Evolutionary conservation across 92 coral and sea anemone species (phyloP), one percentile per base, ranked within the genome.

Genomic region (Actinernus sp.): DNA sequence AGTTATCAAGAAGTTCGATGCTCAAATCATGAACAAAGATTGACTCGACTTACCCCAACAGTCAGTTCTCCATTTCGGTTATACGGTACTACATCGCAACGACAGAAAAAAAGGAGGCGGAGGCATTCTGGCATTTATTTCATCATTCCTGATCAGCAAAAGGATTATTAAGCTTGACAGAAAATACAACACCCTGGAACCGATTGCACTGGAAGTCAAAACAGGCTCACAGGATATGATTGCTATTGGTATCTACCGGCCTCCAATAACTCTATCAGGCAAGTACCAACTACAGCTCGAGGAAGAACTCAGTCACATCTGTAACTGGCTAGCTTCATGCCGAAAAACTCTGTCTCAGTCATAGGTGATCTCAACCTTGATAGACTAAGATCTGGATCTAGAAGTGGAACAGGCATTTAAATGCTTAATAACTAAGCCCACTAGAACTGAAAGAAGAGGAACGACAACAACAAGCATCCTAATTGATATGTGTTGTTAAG

Each of bases 301-400:
- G 44, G 68, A 84, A 45, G 91, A 84, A 38, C 55, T 71, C 16
- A 77, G 81, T 66, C 57, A 76, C 37, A 76, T 77, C 53, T 76
- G 81, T 54, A 76, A 67, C 76, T 84, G 90, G 90, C 85, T 19
- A 67, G 32, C 47, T 71, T 84, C 27, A 67, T 53, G n/a, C n/a
- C n/a, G 43, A 61, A 13, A 21, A 57, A 58, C 26, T 61, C 38
- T 46, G 84, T 84, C 14, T 55, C 36, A 22, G 58, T 84, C 48
- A 29, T 76, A 16, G 90, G 90, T 13, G 90, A 84, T 45, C 69
- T 76, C 31, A 84, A 84, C 61, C 66, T 84, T 24, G 91, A 76
- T 39, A 63, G 91, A 61, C 22, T 81, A 41, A 58, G 63, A 51
- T 75, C 71, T 17, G 48, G n/a, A n/a, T n/a, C n/a, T n/a, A n/a